Base-by-base conservation (phyloP, 1,140 invertebrate species). In the Mylabris phalerata region DNA sequence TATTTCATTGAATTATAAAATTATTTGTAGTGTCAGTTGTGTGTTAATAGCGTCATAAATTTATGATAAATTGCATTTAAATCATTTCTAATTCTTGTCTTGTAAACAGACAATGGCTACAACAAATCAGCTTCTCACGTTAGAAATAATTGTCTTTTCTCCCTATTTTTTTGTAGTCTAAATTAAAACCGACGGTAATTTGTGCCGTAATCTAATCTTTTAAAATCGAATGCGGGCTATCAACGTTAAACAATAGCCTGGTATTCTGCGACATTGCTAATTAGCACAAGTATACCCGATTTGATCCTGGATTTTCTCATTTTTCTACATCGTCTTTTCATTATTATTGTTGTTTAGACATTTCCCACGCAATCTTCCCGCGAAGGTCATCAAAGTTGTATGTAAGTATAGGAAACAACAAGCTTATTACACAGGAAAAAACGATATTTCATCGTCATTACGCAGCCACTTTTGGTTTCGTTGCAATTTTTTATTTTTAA, bases 401-500 rank as follows among this genome's bases (percentile, higher is more conserved):
- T 69, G 65, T 67, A 69, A 67, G 63, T 54, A 32, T 32, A 32
- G 32, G 32, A 32, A 32, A 32, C 32, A 32, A 32, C 4, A 32
- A 7, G 32, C 32, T 5, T 32, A 47, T 27, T 13, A 27, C 45
- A 25, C 4, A 4, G 10, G 11, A 42, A 42, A 11, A 42, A 42
- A 61, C 62, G 59, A 57, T 69, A 63, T 65, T 67, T 67, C 62
- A 55, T 65, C 59, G 61, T 67, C 65, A 67, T 70, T 71, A 68
- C 68, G 70, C 48, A 69, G 67, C 64, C 67, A 66, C 67, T 67
- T 65, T 70, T 66, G 60, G 65, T 69, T 70, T 71, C 68, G 65
- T 62, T 66, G 63, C 62, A 50, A 25, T 55, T 40, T 44, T 63
- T 57, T 65, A 67, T 67, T 69, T 70, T 71, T 72, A 72, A 72